Base-by-base conservation (phyloP, 2,888 invertebrate species). In the Amiota mariae region DNA sequence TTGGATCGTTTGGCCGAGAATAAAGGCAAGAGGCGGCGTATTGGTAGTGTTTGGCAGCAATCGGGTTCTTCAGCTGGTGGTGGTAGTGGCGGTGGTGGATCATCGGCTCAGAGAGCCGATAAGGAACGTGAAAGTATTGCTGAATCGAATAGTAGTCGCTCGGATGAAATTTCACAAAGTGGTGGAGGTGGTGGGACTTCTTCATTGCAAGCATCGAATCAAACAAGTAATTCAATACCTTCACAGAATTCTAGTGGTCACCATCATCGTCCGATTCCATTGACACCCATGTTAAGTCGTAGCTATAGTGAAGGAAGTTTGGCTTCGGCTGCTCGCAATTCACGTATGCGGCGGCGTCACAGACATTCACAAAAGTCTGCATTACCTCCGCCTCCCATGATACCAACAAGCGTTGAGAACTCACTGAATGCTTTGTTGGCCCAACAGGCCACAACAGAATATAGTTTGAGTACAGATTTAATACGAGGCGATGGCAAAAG, bases 1-100 rank as follows among this genome's bases (percentile, higher is more conserved):
- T 88, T 96, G 76, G 96, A 96, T 84, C 92, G 95, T 51, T 90
- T 96, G 66, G 94, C 94, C 63, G 95, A 95, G 85, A 94, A 94
- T 83, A 95, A 96, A 85, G 93, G 93, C 36, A 95, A 95, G 88
- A 92, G 93, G 76, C 91, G 92, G 15, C 91, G 93, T 85, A 88
- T 87, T 54, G 88, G 87, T n/a, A 88, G 87, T 70, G 87, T 89
- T n/a, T 90, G 90, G 90, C 89, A 90, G 67, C 87, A 85, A 68
- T 85, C 88, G 20, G 78, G 81, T 2, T 76, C 81, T 1, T 72
- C 78, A 20, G 78, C 74, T 8, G 75, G 75, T 3, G 75, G 76
- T 1, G 72, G 57, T 8, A 74, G 75, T 3, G 75, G 76, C 0
- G 72, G 57, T 3, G 68, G 73, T 15, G 82, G 79, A 10, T 82